A percentile compares a stretch with the other conserved stretches of the same genome.
phyloP scores from a whole-genome alignment of 2,113 vertebrate genomes.

The Archilochus colubris region DNA sequence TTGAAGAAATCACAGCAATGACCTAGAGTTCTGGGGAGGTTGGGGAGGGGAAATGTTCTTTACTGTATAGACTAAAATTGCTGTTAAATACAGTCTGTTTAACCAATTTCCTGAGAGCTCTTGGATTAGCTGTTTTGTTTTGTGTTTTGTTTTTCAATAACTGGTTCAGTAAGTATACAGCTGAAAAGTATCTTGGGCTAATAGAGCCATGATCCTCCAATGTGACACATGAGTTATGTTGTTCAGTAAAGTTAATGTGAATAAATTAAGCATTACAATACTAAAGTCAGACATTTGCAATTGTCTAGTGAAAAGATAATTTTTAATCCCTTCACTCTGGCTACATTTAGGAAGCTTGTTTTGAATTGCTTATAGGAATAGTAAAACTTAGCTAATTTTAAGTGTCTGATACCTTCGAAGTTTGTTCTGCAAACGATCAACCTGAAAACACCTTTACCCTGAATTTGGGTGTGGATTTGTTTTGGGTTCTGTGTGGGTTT shows the following conservation, averaged over 20 bases:
- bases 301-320: background rate
- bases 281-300: background rate
- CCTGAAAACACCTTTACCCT: background rate
- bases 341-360: background rate
- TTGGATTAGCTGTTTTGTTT: background rate
- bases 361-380: background rate
- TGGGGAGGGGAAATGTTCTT: background rate
- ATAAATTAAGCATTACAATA: background rate
- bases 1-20: background rate
- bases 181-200: background rate
- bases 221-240: background rate
- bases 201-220: background rate
- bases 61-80: background rate
- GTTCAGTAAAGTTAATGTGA: background rate
- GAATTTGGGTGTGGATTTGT: background rate
- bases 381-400: background rate
- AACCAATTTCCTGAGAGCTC: background rate
- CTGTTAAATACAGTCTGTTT: background rate
- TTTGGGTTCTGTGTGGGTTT: background rate
- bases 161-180: background rate
- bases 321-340: background rate
- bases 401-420: background rate
- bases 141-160: background rate
- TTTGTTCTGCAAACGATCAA: background rate
- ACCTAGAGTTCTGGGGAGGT: background rate